Evolutionary conservation across 2,888 invertebrate genomes (phyloP).

Genomic region (Sminthurinus aureus): DNA sequence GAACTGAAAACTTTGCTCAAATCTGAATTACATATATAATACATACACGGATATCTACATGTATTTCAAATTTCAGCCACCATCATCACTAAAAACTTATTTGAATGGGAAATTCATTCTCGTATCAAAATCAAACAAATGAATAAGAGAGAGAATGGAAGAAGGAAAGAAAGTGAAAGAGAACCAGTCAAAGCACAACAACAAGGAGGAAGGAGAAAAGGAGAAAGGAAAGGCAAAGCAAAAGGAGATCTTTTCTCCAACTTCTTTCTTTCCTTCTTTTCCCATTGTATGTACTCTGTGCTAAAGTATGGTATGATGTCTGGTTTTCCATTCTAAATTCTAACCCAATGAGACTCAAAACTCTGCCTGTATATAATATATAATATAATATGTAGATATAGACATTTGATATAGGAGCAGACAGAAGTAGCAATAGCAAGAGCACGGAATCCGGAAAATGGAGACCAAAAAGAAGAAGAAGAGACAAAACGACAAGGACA

Average conservation of each 20-base stretch:
- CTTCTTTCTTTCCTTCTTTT: conserved; percentile 25
- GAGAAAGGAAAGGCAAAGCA: conserved; percentile 5
- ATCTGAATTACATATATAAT: neutral
- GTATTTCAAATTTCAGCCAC: conserved; percentile 40
- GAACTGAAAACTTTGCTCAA: conserved; percentile 38
- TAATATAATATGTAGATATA: too few relatives aligned
- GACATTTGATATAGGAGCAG: too few relatives aligned
- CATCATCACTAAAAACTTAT: conserved; percentile 45
- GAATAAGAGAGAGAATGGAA: conserved; percentile 36
- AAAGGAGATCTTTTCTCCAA: neutral
- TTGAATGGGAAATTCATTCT: conserved; percentile 42
- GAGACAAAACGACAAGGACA: conserved; percentile 2
- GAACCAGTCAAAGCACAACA: conserved; percentile 12
- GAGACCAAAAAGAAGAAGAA: conserved; percentile 30
- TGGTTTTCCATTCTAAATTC: neutral
- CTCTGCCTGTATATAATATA: conserved; percentile 20
- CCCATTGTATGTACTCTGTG: conserved; percentile 25
- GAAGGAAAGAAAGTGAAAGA: conserved; percentile 29
- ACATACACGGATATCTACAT: too few relatives aligned
- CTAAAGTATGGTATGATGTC: neutral
- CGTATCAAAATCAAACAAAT: conserved; percentile 44
- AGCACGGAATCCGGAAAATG: conserved; percentile 33
- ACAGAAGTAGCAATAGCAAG: neutral
- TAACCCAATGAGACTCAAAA: conserved; percentile 7
- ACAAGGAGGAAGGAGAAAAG: neutral